Evolutionary conservation across 2,113 vertebrate species (phyloP), one percentile per base, ranked within the genome.

Genomic region (Phrynosoma platyrhinos): DNA sequence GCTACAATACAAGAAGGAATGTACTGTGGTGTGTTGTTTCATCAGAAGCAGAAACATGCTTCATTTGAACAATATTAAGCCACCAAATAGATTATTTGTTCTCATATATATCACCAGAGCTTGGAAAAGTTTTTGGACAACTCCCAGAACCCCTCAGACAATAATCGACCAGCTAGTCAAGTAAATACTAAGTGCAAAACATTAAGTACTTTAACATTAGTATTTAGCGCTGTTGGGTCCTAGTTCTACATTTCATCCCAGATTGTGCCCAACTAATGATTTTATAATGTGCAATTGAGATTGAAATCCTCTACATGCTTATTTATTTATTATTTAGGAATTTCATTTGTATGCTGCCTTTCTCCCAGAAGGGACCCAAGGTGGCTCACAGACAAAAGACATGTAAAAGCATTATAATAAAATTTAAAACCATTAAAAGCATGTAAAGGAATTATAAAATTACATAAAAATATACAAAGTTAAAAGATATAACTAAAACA

Each of bases 11-110:
- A 84, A 86, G 13, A 66, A 83, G 74, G 52, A 75, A 83, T 83
- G 93, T 85, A 86, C 85, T 86, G 92, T 87, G 88, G 58, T 89
- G 71, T 92, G 90, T 94, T 93, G 78, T 92, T 93, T 92, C 78
- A 94, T 92, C 85, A 80, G 88, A 93, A 94, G 47, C 83, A 83
- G 87, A 87, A 90, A 21, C 91, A n/a, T 74, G 0, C 88, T 87
- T 85, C 1, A 83, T 81, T 92, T 89, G 79, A 66, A 90, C 88
- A 66, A 13, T 81, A 52, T 16, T 83, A 71, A 71, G 13, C 8
- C 88, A 32, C 47, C 79, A 87, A 91, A 68, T 53, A 92, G 13
- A 20, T 53, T 16, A 71, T 23, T 77, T 62, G 47, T 74, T 84
- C 72, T 75, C 32, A 36, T 36, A 75, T 40, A 75, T n/a, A 75